Evolutionary conservation across 1,140 invertebrate species (phyloP).

Genomic region (Rhopalosiphum padi): DNA sequence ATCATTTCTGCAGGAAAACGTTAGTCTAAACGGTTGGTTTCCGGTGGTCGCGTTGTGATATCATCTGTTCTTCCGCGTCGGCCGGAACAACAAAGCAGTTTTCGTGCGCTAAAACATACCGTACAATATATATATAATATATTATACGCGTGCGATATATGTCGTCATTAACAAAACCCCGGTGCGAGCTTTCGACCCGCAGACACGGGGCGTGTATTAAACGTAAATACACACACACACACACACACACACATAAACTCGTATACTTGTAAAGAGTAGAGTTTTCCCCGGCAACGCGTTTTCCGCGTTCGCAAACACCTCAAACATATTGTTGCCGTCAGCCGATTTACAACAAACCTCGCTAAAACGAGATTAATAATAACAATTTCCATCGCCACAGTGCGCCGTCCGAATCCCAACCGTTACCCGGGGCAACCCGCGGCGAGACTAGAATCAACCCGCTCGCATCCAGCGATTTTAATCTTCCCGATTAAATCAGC

Average conservation of each 20-base stretch:
- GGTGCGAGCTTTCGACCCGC: background rate
- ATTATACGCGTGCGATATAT: background rate
- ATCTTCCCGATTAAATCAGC: constrained; percentile 36
- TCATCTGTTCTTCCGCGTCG: constrained; percentile 1
- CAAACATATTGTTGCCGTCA: background rate
- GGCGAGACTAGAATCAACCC: background rate
- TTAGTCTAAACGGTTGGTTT: background rate
- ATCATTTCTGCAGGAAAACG: background rate
- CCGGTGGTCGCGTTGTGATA: constrained; percentile 17
- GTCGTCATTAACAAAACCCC: constrained; percentile 34
- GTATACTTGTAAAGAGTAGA: background rate
- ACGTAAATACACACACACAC: background rate
- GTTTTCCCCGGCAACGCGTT: background rate
- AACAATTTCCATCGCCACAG: background rate
- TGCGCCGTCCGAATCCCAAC: background rate
- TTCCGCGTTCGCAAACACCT: background rate
- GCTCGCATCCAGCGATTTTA: background rate
- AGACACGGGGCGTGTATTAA: background rate
- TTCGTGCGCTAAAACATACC: background rate
- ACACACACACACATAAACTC: background rate
- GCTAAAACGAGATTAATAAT: constrained; percentile 29
- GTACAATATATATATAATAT: background rate
- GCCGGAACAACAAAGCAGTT: constrained; percentile 4
- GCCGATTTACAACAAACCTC: background rate
- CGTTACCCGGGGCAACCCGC: background rate